Conservation (phyloP, 2,797 vertebrate species). For the Schizothorax lantsangensis region DNA sequence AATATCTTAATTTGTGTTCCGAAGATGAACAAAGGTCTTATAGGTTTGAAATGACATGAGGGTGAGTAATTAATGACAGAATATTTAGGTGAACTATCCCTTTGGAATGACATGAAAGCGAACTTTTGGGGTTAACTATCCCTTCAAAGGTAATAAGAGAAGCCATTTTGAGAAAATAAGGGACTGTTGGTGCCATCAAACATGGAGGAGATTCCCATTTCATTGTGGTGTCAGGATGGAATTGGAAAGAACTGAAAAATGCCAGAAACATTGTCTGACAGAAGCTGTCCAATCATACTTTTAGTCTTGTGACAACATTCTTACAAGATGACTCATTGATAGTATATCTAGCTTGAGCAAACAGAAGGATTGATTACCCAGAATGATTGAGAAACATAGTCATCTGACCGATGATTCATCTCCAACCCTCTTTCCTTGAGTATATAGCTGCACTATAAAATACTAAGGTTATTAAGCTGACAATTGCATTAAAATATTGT, state of each 20-base stretch:
- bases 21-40: not conserved
- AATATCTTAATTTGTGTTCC: not conserved
- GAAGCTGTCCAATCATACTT: conserved; percentile 6
- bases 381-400: not conserved
- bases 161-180: not conserved
- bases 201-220: not conserved
- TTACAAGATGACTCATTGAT: conserved; percentile 3
- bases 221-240: not conserved
- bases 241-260: not conserved
- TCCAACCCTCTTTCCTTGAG: not conserved
- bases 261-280: not conserved
- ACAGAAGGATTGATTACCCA: conserved; percentile 3
- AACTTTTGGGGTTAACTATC: not conserved
- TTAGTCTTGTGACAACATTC: not conserved
- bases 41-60: not conserved
- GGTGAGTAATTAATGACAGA: not conserved
- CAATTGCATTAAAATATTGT: not conserved
- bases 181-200: not conserved
- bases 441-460: not conserved
- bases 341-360: conserved; percentile 1
- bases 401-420: conserved; percentile 1
- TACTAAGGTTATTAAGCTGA: not conserved
- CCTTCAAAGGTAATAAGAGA: not conserved
- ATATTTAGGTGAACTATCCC: not conserved
- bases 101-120: not conserved